A percentile compares a stretch with the other conserved stretches of the same genome.
Conservation (phyloP, 2,888 invertebrate species). For the Lithosia quadra region DNA sequence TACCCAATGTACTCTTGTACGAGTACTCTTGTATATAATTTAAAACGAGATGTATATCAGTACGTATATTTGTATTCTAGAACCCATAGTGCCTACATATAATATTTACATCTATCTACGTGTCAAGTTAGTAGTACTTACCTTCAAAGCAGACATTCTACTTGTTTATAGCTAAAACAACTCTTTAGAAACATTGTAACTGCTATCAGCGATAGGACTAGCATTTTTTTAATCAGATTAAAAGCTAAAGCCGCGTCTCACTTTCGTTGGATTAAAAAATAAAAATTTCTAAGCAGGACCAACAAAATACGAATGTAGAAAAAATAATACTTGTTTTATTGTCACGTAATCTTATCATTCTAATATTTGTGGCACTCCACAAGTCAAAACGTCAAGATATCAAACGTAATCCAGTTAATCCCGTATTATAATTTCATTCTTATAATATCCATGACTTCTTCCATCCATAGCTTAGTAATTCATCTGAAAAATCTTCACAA, state of each 20-base stretch:
- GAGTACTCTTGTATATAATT: no score
- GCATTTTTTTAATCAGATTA: slow-evolving; percentile 6
- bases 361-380: not conserved
- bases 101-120: no score
- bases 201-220: not conserved
- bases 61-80: no score
- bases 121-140: no score
- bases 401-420: not conserved
- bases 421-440: no score
- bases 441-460: no score
- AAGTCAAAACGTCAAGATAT: not conserved
- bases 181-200: not conserved
- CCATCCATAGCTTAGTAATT: slow-evolving; percentile 55
- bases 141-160: not conserved
- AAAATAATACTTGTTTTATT: not conserved
- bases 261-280: not conserved
- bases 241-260: not conserved
- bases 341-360: not conserved
- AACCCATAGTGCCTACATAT: no score
- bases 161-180: not conserved
- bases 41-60: no score
- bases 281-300: not conserved
- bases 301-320: not conserved
- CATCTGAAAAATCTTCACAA: slow-evolving; percentile 68
- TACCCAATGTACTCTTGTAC: not conserved